Conservation (phyloP, 30 jellyfish, hydroid and myxozoan species). For the Hydractinia echinata region DNA sequence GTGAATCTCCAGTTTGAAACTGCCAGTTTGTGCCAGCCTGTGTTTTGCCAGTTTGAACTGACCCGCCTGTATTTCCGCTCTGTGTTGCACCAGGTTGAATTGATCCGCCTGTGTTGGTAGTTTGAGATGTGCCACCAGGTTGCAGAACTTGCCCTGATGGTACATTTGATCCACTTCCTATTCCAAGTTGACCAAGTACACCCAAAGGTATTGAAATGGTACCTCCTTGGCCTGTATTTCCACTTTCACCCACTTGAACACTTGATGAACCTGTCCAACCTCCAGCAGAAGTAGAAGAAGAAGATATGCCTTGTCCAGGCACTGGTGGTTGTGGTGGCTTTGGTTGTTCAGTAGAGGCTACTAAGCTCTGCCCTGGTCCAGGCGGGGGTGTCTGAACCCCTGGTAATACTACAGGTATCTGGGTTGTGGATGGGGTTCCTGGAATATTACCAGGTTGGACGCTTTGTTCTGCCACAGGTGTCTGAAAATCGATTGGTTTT, state of each 20-base stretch:
- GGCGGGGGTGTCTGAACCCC: background rate
- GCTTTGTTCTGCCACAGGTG: no score
- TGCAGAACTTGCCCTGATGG: no score
- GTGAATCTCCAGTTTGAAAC: slow-evolving; percentile 18
- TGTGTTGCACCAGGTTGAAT: no score
- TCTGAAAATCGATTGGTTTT: no score
- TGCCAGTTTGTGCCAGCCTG: background rate
- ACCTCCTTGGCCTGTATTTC: background rate
- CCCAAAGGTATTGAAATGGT: background rate
- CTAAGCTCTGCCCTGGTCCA: background rate
- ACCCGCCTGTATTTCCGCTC: background rate
- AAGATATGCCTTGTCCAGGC: no score
- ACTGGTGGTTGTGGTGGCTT: background rate
- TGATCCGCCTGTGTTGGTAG: no score
- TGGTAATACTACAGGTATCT: background rate
- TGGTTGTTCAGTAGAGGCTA: background rate
- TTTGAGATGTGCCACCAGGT: no score
- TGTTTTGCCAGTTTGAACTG: background rate
- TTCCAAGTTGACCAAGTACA: background rate
- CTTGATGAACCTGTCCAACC: no score
- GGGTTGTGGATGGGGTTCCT: background rate
- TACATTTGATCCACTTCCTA: background rate
- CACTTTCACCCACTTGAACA: background rate
- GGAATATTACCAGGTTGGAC: no score
- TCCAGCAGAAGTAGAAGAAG: no score